phyloP scores from a whole-genome alignment of 1,140 invertebrate species.

The Zaprionus vittiger region DNA sequence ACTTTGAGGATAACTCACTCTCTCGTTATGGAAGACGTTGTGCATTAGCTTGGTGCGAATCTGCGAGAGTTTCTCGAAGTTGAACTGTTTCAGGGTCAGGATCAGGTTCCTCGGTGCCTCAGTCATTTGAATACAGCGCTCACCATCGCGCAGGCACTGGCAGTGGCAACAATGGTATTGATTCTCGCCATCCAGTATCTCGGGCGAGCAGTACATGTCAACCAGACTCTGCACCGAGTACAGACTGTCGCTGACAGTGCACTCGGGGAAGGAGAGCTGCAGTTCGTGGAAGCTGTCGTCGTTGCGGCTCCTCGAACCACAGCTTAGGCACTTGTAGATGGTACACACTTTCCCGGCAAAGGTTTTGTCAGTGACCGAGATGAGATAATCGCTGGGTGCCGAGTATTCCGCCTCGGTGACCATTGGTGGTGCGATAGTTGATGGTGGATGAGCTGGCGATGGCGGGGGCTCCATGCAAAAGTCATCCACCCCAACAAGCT shows the following conservation, averaged over 20 bases:
- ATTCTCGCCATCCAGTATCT: conserved; percentile 90
- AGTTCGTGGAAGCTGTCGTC: conserved; percentile 91
- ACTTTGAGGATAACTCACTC: not conserved
- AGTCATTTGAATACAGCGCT: conserved; percentile 89
- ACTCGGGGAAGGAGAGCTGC: conserved; percentile 90
- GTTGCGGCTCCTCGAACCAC: conserved; percentile 88
- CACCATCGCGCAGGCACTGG: conserved; percentile 89
- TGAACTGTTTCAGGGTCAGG: conserved; percentile 92
- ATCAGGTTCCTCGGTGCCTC: conserved; percentile 90
- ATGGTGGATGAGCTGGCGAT: not conserved
- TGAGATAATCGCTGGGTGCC: fast-evolving
- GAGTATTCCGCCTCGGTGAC: too few species aligned
- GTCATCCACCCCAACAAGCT: not conserved
- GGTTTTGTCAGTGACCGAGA: conserved; percentile 86
- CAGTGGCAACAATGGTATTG: conserved; percentile 92
- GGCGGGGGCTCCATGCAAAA: not conserved
- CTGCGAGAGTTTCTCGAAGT: conserved; percentile 88
- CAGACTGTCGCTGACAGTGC: conserved; percentile 83
- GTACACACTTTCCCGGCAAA: conserved; percentile 91
- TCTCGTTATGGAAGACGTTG: conserved; percentile 87
- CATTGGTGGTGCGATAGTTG: not conserved
- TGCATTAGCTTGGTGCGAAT: conserved; percentile 89
- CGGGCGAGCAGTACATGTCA: conserved; percentile 89
- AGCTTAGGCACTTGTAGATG: conserved; percentile 88
- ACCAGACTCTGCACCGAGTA: conserved; percentile 88